Base-by-base conservation (phyloP, 2,888 invertebrate genomes). In the Agrochola circellaris region DNA sequence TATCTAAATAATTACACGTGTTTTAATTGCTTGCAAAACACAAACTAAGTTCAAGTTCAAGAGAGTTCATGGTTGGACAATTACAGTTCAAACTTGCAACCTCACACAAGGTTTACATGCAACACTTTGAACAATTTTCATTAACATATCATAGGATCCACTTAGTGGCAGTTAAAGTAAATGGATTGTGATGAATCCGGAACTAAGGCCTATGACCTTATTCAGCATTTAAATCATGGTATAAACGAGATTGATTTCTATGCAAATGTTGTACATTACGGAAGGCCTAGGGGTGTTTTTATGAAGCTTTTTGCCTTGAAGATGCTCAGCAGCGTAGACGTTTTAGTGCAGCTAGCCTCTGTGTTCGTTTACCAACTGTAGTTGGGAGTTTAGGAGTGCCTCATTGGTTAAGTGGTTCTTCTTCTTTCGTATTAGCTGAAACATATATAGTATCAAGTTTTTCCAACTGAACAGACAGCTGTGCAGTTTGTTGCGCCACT, bases 201-300 rank as follows among this genome's bases (percentile, higher is more conserved):
- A 74, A 67, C 26, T 61, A 3, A 60, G 45, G 42, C 56, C 8
- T 51, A 30, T 56, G 68, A 72, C 81, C 85, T 84, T 72, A 71
- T 30, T 4, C 0, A 56, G 30, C 20, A 61, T 73, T 69, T 75
- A 73, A 66, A 60, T 58, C 15, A 45, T 69, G 26, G 51, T 56
- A 56, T 56, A 61, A 69, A 75, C 23, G 42, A 71, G 68, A 84
- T 72, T 62, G 23, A 48, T 84, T 69, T 30, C 20, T 75, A 84
- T 81, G 85, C 51, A 73, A 84, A 83, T 81, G 11, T 69, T 13
- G 1, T 54, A 2, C n/a, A 51, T 62, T 51, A 51, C 30, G 66
- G 73, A 61, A 82, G 73, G 6, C 7, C 30, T 78, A n/a, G 15
- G 38, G 8, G 0, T 26, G 30, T 70, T 61, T 75, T 54, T 61